Evolutionary conservation across 2,797 vertebrate species (phyloP).

Genomic region (Centroberyx gerrardi): DNA sequence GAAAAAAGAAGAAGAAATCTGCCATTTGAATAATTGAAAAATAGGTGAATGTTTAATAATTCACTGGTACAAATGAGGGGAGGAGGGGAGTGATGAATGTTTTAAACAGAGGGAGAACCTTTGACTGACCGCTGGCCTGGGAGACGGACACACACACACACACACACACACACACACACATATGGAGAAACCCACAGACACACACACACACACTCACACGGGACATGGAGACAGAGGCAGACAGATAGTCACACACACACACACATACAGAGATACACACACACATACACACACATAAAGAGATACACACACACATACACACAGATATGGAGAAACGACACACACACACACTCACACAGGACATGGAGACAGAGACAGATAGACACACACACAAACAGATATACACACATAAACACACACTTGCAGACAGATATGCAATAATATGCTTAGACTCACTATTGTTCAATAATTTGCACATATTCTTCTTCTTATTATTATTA

Average conservation of each 20-base stretch:
- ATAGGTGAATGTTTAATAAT: constrained; percentile 86
- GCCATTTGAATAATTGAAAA: constrained; percentile 86
- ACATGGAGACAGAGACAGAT: too few relatives aligned
- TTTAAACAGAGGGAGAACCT: constrained; percentile 74
- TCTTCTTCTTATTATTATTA: too few relatives aligned
- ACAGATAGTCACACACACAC: too few relatives aligned
- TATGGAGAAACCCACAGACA: neutral
- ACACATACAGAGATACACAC: too few relatives aligned
- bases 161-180: constrained; percentile 28
- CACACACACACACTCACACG: neutral
- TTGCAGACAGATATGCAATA: too few relatives aligned
- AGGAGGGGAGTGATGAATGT: constrained; percentile 82
- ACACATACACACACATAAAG: too few relatives aligned
- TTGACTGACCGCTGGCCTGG: constrained; percentile 31
- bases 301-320: too few relatives aligned
- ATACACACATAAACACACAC: too few relatives aligned
- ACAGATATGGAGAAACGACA: neutral
- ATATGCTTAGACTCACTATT: too few relatives aligned
- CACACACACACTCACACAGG: neutral
- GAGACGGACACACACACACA: constrained; percentile 30
- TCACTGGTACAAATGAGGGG: constrained; percentile 85
- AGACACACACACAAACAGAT: too few relatives aligned
- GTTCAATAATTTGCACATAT: too few relatives aligned
- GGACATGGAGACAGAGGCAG: too few relatives aligned
- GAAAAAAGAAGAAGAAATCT: constrained; percentile 57